Percentiles rank a stretch among this genome's conserved stretches.
These are phyloP conservation scores for Xiphydria camelus DNA, from an alignment of 2,888 invertebrate species.

Conservation along the genomic window DNA sequence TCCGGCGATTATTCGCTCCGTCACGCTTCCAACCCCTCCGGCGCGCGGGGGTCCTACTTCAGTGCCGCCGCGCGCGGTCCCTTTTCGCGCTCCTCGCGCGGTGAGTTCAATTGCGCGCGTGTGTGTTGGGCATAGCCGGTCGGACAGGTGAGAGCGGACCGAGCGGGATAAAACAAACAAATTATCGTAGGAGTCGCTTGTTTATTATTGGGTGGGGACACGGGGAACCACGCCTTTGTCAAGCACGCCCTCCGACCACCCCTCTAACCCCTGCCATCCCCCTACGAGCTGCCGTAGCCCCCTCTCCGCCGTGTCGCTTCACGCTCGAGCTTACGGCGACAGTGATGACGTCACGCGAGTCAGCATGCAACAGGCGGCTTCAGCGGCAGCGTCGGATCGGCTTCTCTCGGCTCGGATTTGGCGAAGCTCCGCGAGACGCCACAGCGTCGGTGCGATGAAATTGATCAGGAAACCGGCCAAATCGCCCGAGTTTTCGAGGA, in stretches of 20 bases:
- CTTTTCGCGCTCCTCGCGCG: slow-evolving; percentile 4
- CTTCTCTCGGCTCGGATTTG: too few species aligned
- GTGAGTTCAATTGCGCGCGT: slow-evolving; percentile 28
- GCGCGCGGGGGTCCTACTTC: too few species aligned
- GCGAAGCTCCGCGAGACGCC: too few species aligned
- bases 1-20: too few species aligned
- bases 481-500: too few species aligned
- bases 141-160: slow-evolving; percentile 15
- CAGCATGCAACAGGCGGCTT: slow-evolving; percentile 56
- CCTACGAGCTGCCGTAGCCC: slow-evolving; percentile 34
- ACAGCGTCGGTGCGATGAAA: too few species aligned
- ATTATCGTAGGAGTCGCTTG: slow-evolving; percentile 53
- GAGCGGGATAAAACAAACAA: slow-evolving; percentile 50
- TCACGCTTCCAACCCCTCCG: too few species aligned
- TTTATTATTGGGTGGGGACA: slow-evolving; percentile 55
- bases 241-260: slow-evolving; percentile 50
- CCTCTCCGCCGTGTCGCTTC: slow-evolving; percentile 20
- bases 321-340: slow-evolving; percentile 19
- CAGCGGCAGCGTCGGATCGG: too few species aligned
- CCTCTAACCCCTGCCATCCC: slow-evolving; percentile 32
- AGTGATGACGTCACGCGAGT: slow-evolving; percentile 44
- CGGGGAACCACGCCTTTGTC: slow-evolving; percentile 54
- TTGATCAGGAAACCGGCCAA: too few species aligned
- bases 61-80: slow-evolving; percentile 3
- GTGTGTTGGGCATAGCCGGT: too few species aligned